Conservation (phyloP, 2,113 vertebrate genomes). For the Channa argus region DNA sequence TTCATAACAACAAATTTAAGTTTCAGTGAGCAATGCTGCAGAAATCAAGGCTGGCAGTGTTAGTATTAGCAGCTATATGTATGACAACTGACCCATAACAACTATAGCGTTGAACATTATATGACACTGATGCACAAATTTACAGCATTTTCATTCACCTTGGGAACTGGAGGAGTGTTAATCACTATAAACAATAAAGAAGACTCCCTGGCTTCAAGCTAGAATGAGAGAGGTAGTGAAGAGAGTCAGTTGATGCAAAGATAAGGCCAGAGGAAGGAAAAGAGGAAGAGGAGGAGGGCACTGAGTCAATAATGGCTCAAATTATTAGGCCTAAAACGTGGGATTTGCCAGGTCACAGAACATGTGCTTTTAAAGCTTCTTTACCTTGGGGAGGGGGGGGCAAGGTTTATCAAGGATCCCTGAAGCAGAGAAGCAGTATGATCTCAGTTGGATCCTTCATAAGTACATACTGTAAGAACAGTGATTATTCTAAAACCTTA, state of each 20-base stretch:
- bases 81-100: no score
- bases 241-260: not conserved
- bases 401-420: no score
- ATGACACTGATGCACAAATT: no score
- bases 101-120: no score
- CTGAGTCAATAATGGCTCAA: conserved; percentile 35
- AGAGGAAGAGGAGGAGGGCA: conserved; percentile 60
- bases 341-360: conserved; percentile 16
- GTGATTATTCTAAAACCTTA: not conserved
- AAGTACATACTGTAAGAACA: not conserved
- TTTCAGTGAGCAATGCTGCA: no score
- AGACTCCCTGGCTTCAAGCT: conserved; percentile 44
- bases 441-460: not conserved
- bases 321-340: conserved; percentile 8
- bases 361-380: conserved; percentile 17
- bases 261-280: conserved; percentile 15
- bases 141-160: no score
- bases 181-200: not conserved
- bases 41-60: no score
- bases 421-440: not conserved
- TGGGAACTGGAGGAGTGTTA: no score
- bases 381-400: not conserved
- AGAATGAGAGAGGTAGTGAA: conserved; percentile 5
- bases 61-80: no score
- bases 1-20: no score